Percentiles rank a stretch among this genome's conserved stretches.
Evolutionary conservation across 2,888 invertebrate species (phyloP).

Genomic region (Pseudococcus longispinus): DNA sequence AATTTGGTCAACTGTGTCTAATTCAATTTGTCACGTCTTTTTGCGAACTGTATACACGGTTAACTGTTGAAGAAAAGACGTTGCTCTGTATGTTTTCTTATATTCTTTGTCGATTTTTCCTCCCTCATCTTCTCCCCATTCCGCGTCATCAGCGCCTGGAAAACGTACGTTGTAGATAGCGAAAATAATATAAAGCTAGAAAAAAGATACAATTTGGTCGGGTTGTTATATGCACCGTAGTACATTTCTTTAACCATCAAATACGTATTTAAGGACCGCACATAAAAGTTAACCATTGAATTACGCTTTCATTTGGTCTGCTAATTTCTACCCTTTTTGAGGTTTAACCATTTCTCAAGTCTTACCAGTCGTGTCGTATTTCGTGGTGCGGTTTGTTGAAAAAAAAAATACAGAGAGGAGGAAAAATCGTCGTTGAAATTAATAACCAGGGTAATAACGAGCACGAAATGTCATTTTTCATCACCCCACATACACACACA

Average conservation of each 20-base stretch:
- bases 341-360: constrained; percentile 15
- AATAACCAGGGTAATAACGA: constrained; percentile 28
- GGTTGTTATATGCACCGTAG: not conserved
- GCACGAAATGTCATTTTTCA: constrained; percentile 26
- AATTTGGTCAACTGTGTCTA: constrained; percentile 37
- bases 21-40: constrained; percentile 25
- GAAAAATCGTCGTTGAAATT: constrained; percentile 20
- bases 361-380: not conserved
- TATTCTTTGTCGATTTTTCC: not conserved
- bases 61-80: constrained; percentile 3
- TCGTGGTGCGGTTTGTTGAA: not conserved
- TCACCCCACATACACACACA: not conserved
- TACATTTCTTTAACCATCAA: not conserved
- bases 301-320: not conserved
- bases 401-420: too few species aligned
- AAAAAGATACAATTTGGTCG: not conserved
- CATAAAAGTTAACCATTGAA: constrained; percentile 24
- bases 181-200: not conserved
- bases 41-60: not conserved
- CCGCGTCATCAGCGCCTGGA: not conserved
- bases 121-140: not conserved
- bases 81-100: not conserved
- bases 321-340: constrained; percentile 13
- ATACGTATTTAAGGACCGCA: not conserved
- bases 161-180: not conserved